These are phyloP conservation scores for Botia almorhae DNA, from an alignment of 2,797 vertebrate genomes.

Conservation along the genomic window DNA sequence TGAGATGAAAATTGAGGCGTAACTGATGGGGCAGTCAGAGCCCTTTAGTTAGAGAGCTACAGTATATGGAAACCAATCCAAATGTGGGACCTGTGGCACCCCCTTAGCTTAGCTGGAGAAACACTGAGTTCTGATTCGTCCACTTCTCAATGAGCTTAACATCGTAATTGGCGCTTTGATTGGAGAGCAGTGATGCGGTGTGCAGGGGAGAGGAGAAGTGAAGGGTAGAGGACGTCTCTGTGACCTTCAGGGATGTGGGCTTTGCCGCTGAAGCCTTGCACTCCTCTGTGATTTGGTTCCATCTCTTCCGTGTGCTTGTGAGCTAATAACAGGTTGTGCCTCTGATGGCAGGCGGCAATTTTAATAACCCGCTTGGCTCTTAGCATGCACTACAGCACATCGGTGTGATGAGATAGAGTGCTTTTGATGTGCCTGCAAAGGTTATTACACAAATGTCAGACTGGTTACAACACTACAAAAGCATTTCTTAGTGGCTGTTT, in stretches of 20 bases:
- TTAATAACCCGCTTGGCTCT: slow-evolving; percentile 65
- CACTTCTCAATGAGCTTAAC: slow-evolving; percentile 68
- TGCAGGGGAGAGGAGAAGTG: slow-evolving; percentile 60
- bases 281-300: slow-evolving; percentile 59
- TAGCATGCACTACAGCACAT: slow-evolving; percentile 52
- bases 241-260: slow-evolving; percentile 75
- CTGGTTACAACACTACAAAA: slow-evolving; percentile 26
- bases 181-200: slow-evolving; percentile 61
- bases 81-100: slow-evolving; percentile 32
- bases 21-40: not conserved
- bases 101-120: slow-evolving; percentile 38
- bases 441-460: slow-evolving; percentile 49
- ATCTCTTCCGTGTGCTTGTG: slow-evolving; percentile 53
- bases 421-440: slow-evolving; percentile 59
- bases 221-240: slow-evolving; percentile 58
- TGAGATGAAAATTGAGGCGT: slow-evolving; percentile 28
- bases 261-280: slow-evolving; percentile 55
- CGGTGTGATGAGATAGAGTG: slow-evolving; percentile 56
- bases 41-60: slow-evolving; percentile 22
- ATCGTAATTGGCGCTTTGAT: slow-evolving; percentile 73
- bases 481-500: slow-evolving; percentile 3
- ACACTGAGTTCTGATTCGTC: slow-evolving; percentile 59
- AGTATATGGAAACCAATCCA: slow-evolving; percentile 13
- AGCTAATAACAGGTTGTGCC: slow-evolving; percentile 57
- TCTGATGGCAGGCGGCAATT: slow-evolving; percentile 57